Evolutionary conservation across 1,140 invertebrate genomes (phyloP).

Genomic region (Ips nitidus): DNA sequence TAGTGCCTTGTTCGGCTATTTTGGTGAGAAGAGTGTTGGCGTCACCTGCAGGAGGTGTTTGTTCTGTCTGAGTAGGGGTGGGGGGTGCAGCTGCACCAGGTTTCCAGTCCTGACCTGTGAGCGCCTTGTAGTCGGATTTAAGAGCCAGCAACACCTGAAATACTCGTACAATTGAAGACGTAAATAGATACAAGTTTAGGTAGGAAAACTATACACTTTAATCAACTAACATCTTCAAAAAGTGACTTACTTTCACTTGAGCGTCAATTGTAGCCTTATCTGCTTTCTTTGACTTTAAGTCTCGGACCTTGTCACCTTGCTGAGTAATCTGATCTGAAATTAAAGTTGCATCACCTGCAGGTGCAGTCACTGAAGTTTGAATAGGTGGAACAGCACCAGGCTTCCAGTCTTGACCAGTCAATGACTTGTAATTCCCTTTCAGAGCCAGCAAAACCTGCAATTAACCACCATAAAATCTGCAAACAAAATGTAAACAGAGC

Average conservation of each 20-base stretch:
- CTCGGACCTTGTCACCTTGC: constrained; percentile 71
- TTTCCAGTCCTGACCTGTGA: constrained; percentile 49
- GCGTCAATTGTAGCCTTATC: constrained; percentile 61
- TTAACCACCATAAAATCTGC: neutral
- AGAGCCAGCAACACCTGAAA: constrained; percentile 67
- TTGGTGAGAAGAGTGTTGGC: constrained; percentile 47
- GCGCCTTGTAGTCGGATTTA: constrained; percentile 78
- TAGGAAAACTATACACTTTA: too few relatives aligned
- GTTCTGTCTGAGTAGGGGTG: constrained; percentile 64
- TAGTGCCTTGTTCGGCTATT: constrained; percentile 64
- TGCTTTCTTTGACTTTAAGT: constrained; percentile 67
- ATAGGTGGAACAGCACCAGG: constrained; percentile 56
- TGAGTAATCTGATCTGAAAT: constrained; percentile 55
- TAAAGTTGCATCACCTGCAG: constrained; percentile 47
- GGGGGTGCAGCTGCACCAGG: constrained; percentile 59
- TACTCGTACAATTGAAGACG: constrained; percentile 53
- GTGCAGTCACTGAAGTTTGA: constrained; percentile 48
- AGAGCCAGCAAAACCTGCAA: constrained; percentile 67
- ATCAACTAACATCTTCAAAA: too few relatives aligned
- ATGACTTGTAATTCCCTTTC: constrained; percentile 78
- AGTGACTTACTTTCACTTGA: constrained; percentile 58
- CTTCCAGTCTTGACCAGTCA: constrained; percentile 49
- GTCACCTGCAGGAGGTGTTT: constrained; percentile 70
- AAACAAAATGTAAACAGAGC: too few relatives aligned
- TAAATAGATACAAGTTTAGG: too few relatives aligned